Conservation (phyloP, 2,797 vertebrate genomes). For the Florisuga fusca region DNA sequence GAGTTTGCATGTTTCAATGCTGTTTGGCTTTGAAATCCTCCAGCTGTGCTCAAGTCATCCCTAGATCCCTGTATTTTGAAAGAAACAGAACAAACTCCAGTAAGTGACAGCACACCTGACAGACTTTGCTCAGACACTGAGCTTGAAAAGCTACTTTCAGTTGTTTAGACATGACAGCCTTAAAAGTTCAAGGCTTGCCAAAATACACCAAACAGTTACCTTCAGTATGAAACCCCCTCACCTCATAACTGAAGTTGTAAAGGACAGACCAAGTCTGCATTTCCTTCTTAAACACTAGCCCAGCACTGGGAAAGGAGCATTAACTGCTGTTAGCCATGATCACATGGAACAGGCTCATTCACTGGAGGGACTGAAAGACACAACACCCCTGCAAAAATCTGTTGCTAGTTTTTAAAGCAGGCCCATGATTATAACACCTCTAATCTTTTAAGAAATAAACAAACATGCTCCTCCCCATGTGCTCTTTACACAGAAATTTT, state of each 20-base stretch:
- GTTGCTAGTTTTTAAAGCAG: not conserved
- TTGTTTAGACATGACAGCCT: not conserved
- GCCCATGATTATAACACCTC: not conserved
- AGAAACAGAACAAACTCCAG: not conserved
- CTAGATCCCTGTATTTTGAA: constrained; percentile 88
- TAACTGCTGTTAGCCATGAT: not conserved
- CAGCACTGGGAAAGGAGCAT: not conserved
- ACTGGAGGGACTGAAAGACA: not conserved
- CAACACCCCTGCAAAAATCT: not conserved
- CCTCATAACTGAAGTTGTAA: not conserved
- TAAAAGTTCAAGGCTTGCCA: not conserved
- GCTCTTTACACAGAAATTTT: not conserved
- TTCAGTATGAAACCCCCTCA: not conserved
- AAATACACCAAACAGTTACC: not conserved
- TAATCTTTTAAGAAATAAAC: not conserved
- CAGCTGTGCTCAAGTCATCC: constrained; percentile 92
- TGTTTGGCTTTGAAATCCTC: constrained; percentile 84
- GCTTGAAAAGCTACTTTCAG: not conserved
- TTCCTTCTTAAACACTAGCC: not conserved
- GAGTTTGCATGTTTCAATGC: constrained; percentile 92
- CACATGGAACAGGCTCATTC: not conserved
- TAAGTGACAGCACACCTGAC: not conserved
- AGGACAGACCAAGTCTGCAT: not conserved
- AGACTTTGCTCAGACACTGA: not conserved
- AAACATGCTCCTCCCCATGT: not conserved